Base-by-base conservation (phyloP, 2,888 invertebrate genomes). In the Helicoverpa assulta region DNA sequence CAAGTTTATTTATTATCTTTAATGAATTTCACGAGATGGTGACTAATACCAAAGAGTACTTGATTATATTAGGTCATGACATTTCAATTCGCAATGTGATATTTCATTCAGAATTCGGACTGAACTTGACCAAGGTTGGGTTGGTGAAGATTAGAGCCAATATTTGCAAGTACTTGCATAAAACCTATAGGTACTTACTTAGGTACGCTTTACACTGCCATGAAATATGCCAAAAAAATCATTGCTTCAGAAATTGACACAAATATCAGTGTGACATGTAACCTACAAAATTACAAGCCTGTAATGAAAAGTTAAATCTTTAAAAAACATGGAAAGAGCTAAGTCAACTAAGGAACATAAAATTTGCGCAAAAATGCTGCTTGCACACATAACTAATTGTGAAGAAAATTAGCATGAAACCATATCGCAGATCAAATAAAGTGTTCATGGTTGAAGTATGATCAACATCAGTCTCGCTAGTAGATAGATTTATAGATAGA, bases 341-440 rank as follows among this genome's bases (percentile, higher is more conserved):
- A 57, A 59, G 37, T 67, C 66, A 66, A 59, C 61, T 54, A 55
- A 67, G 59, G 54, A 63, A 67, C 55, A 29, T 53, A 59, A 54
- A n/a, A 58, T 57, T 64, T 59, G 55, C 51, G 19, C 19, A 52
- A 72, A 60, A 67, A 79, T 82, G 77, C 47, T 60, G 54, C 59
- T 56, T 29, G 50, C n/a, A 69, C 55, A 64, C 69, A 61, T 58
- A 57, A 59, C 67, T 53, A 18, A 60, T 60, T 59, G 51, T 61
- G 19, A 56, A 63, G 47, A 70, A 70, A 40, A 53, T 58, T 80
- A 83, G 62, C 72, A 95, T 95, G 95, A 95, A 93, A 91, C 95
- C 95, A 56, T 95, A 95, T 84, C 92, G 90, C 74, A 90, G 91
- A 81, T 85, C 89, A 72, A 94, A 95, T 82, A 95, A 95, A 89